These are phyloP conservation scores for Myotis lucifugus DNA, from an alignment of 2,113 vertebrate genomes.

Conservation along the genomic window DNA sequence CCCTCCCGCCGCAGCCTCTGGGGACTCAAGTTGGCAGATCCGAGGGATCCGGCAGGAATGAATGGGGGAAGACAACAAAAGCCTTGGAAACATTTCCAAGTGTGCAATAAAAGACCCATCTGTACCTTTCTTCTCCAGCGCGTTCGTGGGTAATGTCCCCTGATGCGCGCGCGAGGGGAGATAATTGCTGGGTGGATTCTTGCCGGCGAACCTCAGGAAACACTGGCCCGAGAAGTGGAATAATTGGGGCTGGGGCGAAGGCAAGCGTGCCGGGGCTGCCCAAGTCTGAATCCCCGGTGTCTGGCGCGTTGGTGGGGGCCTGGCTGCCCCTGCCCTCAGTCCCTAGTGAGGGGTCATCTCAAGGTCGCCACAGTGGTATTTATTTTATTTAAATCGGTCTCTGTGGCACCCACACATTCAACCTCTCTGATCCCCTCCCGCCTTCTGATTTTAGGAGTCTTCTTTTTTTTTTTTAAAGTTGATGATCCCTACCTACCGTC, in stretches of 20 bases:
- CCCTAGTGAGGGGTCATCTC: not conserved
- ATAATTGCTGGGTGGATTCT: constrained; percentile 73
- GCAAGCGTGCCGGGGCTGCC: not conserved
- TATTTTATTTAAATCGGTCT: not conserved
- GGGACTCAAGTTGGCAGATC: constrained; percentile 72
- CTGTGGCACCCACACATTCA: not conserved
- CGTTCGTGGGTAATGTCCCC: constrained; percentile 68
- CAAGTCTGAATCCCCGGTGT: not conserved
- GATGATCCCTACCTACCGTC: not conserved
- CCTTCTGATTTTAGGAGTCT: not conserved
- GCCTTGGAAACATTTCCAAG: constrained; percentile 79
- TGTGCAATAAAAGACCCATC: constrained; percentile 78
- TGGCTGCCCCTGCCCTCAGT: not conserved
- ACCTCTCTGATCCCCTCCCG: not conserved
- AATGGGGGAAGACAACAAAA: constrained; percentile 78
- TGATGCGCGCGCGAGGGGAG: constrained; percentile 51
- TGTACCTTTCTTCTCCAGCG: constrained; percentile 76
- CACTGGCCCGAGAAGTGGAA: constrained; percentile 50
- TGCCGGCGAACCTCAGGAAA: constrained; percentile 69
- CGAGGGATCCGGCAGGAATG: constrained; percentile 66
- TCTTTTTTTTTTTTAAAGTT: not conserved
- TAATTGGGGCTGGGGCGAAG: constrained; percentile 58
- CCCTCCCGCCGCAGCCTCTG: constrained; percentile 45
- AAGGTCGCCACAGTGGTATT: not conserved
- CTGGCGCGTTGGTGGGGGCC: not conserved